Percentiles rank a stretch among this genome's conserved stretches.
Evolutionary conservation across 2,113 vertebrate species (phyloP).

Genomic region (Austrofundulus limnaeus): DNA sequence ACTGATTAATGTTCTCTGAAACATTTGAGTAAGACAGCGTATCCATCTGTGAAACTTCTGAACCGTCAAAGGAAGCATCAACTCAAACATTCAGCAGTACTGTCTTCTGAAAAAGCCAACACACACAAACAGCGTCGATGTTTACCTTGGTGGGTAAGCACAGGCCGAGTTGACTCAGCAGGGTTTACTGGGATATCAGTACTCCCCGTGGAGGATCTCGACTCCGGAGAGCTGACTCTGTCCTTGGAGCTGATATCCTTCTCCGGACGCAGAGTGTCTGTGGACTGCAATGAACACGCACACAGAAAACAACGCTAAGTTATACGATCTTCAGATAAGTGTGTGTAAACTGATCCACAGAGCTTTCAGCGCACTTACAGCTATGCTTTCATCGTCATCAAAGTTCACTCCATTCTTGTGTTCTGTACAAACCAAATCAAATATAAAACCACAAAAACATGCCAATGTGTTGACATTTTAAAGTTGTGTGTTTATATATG

Average conservation of each 20-base stretch:
- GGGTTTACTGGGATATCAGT: slow-evolving; percentile 54
- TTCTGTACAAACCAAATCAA: slow-evolving; percentile 71
- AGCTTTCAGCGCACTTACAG: slow-evolving; percentile 60
- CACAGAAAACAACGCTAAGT: slow-evolving; percentile 14
- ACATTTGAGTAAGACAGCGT: too few relatives aligned
- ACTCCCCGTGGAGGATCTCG: slow-evolving; percentile 46
- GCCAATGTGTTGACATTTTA: too few relatives aligned
- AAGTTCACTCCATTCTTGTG: slow-evolving; percentile 82
- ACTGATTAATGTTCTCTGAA: too few relatives aligned
- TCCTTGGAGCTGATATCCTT: slow-evolving; percentile 80
- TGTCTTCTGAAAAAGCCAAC: too few relatives aligned
- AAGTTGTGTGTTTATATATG: neutral
- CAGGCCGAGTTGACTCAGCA: slow-evolving; percentile 51
- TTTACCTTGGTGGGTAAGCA: slow-evolving; percentile 76
- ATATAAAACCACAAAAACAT: neutral
- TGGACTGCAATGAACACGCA: slow-evolving; percentile 69
- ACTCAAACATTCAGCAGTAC: too few relatives aligned
- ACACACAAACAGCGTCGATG: neutral
- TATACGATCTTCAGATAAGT: slow-evolving; percentile 12
- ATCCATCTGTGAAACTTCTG: too few relatives aligned
- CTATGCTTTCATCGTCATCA: slow-evolving; percentile 79
- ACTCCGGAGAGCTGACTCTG: slow-evolving; percentile 60
- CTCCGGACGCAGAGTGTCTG: slow-evolving; percentile 64
- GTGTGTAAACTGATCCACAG: slow-evolving; percentile 18
- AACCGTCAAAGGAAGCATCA: too few relatives aligned